A percentile compares a stretch with the other conserved stretches of the same genome.
Evolutionary conservation across 2,797 vertebrate genomes (phyloP).

Genomic region (Babyrousa celebensis): DNA sequence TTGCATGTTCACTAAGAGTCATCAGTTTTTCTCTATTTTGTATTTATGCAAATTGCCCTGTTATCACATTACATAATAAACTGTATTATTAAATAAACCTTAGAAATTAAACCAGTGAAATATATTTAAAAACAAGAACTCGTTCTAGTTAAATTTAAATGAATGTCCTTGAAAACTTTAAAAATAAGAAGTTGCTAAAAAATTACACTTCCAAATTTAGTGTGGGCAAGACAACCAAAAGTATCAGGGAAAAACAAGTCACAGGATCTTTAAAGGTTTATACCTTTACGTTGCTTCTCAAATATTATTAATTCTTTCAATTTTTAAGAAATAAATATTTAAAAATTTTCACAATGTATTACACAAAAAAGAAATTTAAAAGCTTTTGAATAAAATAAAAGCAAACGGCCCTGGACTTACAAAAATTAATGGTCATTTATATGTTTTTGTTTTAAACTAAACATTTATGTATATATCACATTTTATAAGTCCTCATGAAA

Average conservation of each 20-base stretch:
- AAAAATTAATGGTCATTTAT: neutral
- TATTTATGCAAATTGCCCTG: neutral
- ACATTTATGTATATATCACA: neutral
- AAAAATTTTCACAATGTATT: neutral
- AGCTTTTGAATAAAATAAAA: neutral
- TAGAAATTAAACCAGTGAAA: neutral
- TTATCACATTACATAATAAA: neutral
- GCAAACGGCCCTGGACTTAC: neutral
- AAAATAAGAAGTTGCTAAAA: neutral
- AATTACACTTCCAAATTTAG: neutral
- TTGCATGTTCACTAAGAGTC: neutral
- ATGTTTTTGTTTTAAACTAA: neutral
- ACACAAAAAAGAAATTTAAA: neutral
- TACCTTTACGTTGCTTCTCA: neutral
- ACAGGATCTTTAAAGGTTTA: neutral
- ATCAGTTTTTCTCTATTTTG: neutral
- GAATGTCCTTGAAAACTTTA: slow-evolving; percentile 9
- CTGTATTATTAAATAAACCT: neutral
- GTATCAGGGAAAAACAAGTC: neutral
- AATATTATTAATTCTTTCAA: neutral
- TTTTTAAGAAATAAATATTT: slow-evolving; percentile 18
- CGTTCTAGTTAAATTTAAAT: neutral
- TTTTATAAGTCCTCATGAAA: neutral
- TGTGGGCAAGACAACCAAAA: neutral
- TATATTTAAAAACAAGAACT: neutral